Base-by-base conservation (phyloP, 2,888 invertebrate species). In the Eupithecia tripunctaria region DNA sequence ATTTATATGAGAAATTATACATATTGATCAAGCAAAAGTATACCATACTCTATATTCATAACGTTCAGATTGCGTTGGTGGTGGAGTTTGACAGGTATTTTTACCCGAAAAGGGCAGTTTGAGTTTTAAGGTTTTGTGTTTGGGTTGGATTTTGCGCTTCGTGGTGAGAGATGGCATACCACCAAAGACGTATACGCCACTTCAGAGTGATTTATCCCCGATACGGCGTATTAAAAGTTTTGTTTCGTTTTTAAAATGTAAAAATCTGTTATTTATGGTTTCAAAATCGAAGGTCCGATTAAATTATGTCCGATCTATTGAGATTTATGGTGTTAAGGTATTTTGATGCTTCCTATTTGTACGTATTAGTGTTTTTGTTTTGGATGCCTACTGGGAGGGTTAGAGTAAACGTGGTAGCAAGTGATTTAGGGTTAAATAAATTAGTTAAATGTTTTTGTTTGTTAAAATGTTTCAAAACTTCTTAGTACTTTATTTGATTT, bases 271-370 rank as follows among this genome's bases (percentile, higher is more conserved):
- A 94, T 94, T 94, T 94, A 94, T 94, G 92, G 81, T 85, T 82
- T 87, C 89, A 89, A 91, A 93, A 94, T 94, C 93, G 93, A 93
- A 91, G 93, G 91, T 89, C 86, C 91, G 93, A 92, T 93, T 93
- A 93, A 93, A 93, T 91, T 90, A 93, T 93, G 93, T 86, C 89
- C 86, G 89, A 91, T 91, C 87, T 88, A 88, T 85, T 81, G 82
- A 89, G 89, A 94, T 94, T 94, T 93, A 94, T 93, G 80, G 86
- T 79, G 77, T 81, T 82, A 84, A 85, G 84, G 82, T 87, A 87
- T 86, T 87, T 84, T 84, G 84, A 82, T 66, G 86, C 85, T 87
- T 86, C 89, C 89, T 86, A 88, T 90, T 89, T 88, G 87, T 89
- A 83, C 84, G 82, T 83, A 82, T 83, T 84, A 82, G 81, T 72